A percentile compares a stretch with the other conserved stretches of the same genome.
phyloP scores from a whole-genome alignment of 23 tunicate genomes.

The Phallusia fumigata region DNA sequence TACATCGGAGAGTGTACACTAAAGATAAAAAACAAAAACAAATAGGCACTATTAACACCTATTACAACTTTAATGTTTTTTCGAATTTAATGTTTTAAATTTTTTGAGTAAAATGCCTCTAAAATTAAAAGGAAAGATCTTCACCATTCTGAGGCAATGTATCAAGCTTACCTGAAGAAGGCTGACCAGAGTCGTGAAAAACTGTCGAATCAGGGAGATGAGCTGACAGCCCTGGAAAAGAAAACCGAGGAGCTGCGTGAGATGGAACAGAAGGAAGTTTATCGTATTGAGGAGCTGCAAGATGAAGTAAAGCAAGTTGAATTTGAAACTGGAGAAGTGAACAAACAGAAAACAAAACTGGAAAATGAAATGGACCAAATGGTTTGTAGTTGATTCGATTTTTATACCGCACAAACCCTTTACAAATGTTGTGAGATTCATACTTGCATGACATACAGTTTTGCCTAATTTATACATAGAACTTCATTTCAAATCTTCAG shows the following conservation, averaged over 20 bases:
- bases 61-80: too few species aligned
- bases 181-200: constrained; percentile 66
- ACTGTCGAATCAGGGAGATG: constrained; percentile 50
- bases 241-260: constrained; percentile 76
- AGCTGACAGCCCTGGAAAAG: constrained; percentile 46
- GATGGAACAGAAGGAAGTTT: constrained; percentile 65
- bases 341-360: constrained; percentile 49
- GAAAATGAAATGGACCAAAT: constrained; percentile 58
- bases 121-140: constrained; percentile 54
- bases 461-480: too few species aligned
- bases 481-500: too few species aligned
- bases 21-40: too few species aligned
- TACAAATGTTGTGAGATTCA: not conserved
- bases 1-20: too few species aligned
- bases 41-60: too few species aligned
- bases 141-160: constrained; percentile 71
- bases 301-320: constrained; percentile 66
- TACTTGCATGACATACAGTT: not conserved
- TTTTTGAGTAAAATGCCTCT: too few species aligned
- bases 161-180: constrained; percentile 76
- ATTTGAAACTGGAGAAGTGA: constrained; percentile 72
- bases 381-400: constrained; percentile 28
- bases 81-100: too few species aligned
- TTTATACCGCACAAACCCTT: not conserved
- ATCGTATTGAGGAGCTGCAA: constrained; percentile 55